Evolutionary conservation across 2,888 invertebrate species (phyloP).

Genomic region (Gasteruption jaculator): DNA sequence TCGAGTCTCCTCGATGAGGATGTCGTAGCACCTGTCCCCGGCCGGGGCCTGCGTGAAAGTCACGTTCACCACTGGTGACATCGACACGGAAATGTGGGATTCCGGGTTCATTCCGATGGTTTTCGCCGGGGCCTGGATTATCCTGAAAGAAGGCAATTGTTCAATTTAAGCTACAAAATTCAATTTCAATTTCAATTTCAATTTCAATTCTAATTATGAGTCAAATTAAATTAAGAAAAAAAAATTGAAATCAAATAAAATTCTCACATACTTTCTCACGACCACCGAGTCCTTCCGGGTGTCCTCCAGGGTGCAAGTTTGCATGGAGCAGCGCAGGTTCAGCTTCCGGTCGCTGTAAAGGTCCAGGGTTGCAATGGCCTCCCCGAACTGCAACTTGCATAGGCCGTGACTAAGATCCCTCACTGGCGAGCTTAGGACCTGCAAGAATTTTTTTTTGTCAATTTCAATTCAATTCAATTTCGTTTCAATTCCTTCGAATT

Average conservation of each 20-base stretch:
- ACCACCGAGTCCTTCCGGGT: constrained; percentile 64
- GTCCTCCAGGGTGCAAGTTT: constrained; percentile 67
- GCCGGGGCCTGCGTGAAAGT: constrained; percentile 62
- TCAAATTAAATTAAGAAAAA: constrained; percentile 22
- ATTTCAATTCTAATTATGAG: constrained; percentile 1
- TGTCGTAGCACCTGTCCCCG: constrained; percentile 63
- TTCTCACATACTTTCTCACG: constrained; percentile 55
- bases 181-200: constrained; percentile 1
- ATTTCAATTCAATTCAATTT: no score
- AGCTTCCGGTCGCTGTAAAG: constrained; percentile 66
- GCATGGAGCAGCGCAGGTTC: constrained; percentile 67
- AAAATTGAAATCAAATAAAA: constrained; percentile 2
- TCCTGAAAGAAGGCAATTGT: constrained; percentile 50
- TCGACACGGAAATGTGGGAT: constrained; percentile 59
- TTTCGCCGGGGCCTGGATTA: constrained; percentile 65
- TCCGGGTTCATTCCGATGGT: constrained; percentile 55
- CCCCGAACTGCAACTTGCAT: constrained; percentile 66
- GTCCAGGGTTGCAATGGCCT: constrained; percentile 62
- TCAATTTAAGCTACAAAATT: constrained; percentile 1
- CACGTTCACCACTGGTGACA: constrained; percentile 70
- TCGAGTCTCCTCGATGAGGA: constrained; percentile 69
- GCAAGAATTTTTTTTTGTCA: no score
- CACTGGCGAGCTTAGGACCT: constrained; percentile 67
- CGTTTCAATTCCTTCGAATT: no score
- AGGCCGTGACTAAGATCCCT: constrained; percentile 68